Evolutionary conservation across 2,888 invertebrate species (phyloP), one percentile per base, ranked within the genome.

Genomic region (Synanthedon myopaeformis): DNA sequence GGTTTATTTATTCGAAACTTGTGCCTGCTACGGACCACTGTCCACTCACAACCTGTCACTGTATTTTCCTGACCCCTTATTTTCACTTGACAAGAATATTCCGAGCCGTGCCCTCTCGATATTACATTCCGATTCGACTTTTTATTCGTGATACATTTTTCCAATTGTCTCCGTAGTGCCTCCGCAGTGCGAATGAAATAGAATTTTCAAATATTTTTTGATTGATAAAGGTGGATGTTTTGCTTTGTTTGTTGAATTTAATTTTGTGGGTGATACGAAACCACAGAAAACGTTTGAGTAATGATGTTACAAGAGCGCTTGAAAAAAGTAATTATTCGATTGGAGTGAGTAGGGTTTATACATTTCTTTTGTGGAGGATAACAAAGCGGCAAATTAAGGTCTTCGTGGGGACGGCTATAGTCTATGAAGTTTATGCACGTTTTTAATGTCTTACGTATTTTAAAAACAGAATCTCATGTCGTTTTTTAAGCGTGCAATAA

Each of bases 141-240:
- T 86, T 87, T 58, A 58, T 55, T 56, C 57, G 52, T 57, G 58
- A 57, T 57, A 55, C 57, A 82, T 81, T 85, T 59, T 57, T 56
- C 59, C 59, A 56, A 57, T 57, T 54, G 57, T 55, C 57, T 53
- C 76, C 75, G 69, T 63, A 72, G 77, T 76, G 75, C 74, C 70
- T 74, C 70, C 72, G 65, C 74, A 72, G 72, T 76, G 75, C 73
- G 78, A 82, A 84, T 80, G 72, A 79, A 82, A 86, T 82, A 81
- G 76, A 86, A 83, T 82, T 87, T 86, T 82, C 82, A 79, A 83
- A 82, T 80, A 81, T 85, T 87, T 85, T 87, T 84, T 85, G 84
- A 87, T 85, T 85, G 87, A 85, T 85, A 86, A 83, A 84, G 84
- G 85, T 85, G 84, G 85, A 85, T 78, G 81, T 77, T 79, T 84